phyloP scores from a whole-genome alignment of 1,140 invertebrate species.

The Rhopalosiphum padi region DNA sequence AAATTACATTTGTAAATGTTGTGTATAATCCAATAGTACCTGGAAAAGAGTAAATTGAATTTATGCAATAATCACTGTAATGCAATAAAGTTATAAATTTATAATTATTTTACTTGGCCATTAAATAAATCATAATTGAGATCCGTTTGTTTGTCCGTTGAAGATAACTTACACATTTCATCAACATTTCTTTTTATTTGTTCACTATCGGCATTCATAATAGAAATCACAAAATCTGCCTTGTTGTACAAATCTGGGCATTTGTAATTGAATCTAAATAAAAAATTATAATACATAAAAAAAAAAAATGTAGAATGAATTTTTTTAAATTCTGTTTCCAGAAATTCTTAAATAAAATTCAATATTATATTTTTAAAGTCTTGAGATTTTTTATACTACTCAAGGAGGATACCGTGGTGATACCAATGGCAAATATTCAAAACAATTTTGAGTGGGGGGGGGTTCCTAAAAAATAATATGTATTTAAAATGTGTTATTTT shows the following conservation, averaged over 20 bases:
- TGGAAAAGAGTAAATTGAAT: background rate
- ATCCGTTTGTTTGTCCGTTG: slow-evolving; percentile 2
- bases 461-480: no score
- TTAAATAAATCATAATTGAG: slow-evolving; percentile 26
- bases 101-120: background rate
- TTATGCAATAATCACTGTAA: background rate
- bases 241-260: slow-evolving; percentile 26
- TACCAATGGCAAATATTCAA: no score
- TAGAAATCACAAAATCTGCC: slow-evolving; percentile 8
- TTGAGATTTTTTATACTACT: no score
- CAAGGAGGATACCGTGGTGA: no score
- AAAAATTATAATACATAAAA: background rate
- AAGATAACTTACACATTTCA: slow-evolving; percentile 44
- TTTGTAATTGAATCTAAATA: slow-evolving; percentile 29
- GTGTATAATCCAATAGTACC: slow-evolving; percentile 26
- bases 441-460: no score
- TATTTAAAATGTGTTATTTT: no score
- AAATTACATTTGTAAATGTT: slow-evolving; percentile 29
- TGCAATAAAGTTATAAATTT: background rate
- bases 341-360: no score
- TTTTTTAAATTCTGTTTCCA: no score
- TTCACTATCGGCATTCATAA: slow-evolving; percentile 13
- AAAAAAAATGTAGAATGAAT: background rate
- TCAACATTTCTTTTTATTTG: slow-evolving; percentile 3
- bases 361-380: no score